phyloP scores from a whole-genome alignment of 2,113 vertebrate genomes.

The Myotis davidii region DNA sequence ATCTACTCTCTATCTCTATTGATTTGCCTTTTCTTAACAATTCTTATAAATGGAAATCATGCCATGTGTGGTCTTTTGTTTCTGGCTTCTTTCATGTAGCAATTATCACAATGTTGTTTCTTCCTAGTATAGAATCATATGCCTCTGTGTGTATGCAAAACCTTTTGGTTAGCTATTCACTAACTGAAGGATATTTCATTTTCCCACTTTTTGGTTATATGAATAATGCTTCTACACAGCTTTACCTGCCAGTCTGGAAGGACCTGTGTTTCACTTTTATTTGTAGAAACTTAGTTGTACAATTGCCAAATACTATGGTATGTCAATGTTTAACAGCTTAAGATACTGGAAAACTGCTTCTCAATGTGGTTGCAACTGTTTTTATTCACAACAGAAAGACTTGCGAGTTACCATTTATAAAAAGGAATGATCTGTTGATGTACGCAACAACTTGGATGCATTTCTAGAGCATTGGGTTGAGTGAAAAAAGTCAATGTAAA shows the following conservation, averaged over 20 bases:
- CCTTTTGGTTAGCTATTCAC: background rate
- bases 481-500: background rate
- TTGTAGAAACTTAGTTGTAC: background rate
- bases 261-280: background rate
- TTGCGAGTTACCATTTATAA: background rate
- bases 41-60: background rate
- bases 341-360: background rate
- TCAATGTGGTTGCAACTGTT: background rate
- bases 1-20: background rate
- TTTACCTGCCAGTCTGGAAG: background rate
- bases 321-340: background rate
- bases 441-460: background rate
- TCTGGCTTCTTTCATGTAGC: background rate
- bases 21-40: background rate
- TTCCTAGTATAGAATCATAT: background rate
- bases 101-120: background rate
- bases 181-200: background rate
- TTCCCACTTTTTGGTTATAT: background rate
- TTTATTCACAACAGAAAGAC: background rate
- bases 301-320: background rate
- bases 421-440: background rate
- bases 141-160: background rate
- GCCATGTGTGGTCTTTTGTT: background rate
- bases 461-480: background rate
- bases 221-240: background rate